Evolutionary conservation across 2,888 invertebrate genomes (phyloP).

Genomic region (Dynastes maya): DNA sequence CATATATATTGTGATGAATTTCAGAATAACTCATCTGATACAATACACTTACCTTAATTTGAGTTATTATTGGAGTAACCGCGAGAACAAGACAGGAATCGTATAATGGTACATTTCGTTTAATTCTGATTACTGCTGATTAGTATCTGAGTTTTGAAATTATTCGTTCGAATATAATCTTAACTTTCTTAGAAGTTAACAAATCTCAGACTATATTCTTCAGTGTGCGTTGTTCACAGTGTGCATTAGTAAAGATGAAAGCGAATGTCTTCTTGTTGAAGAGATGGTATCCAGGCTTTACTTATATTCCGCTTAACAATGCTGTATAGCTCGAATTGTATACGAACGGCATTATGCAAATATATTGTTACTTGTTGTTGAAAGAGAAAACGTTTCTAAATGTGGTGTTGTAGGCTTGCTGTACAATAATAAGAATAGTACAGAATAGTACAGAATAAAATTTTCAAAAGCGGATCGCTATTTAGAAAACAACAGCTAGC

Average conservation of each 20-base stretch:
- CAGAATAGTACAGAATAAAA: too few relatives aligned
- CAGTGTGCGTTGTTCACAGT: neutral
- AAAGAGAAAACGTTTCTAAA: neutral
- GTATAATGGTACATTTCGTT: slow-evolving; percentile 5
- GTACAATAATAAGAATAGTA: too few relatives aligned
- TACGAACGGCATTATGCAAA: slow-evolving; percentile 1
- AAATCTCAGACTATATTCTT: neutral
- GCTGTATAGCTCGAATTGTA: neutral
- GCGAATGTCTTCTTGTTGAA: slow-evolving; percentile 12
- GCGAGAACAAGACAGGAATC: neutral
- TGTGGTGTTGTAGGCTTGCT: neutral
- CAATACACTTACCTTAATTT: slow-evolving; percentile 10
- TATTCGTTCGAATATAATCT: slow-evolving; percentile 12
- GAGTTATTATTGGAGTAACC: neutral
- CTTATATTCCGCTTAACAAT: neutral
- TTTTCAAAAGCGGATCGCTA: too few relatives aligned
- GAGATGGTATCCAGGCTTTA: neutral
- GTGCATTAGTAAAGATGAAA: slow-evolving; percentile 2
- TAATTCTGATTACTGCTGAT: slow-evolving; percentile 19
- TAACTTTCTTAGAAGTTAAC: slow-evolving; percentile 15
- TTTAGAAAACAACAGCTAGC: too few relatives aligned
- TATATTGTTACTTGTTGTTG: neutral
- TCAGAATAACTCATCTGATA: neutral
- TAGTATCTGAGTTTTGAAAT: slow-evolving; percentile 27
- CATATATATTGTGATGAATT: neutral